Conservation (phyloP, 2,797 vertebrate genomes). For the Trachops cirrhosus region DNA sequence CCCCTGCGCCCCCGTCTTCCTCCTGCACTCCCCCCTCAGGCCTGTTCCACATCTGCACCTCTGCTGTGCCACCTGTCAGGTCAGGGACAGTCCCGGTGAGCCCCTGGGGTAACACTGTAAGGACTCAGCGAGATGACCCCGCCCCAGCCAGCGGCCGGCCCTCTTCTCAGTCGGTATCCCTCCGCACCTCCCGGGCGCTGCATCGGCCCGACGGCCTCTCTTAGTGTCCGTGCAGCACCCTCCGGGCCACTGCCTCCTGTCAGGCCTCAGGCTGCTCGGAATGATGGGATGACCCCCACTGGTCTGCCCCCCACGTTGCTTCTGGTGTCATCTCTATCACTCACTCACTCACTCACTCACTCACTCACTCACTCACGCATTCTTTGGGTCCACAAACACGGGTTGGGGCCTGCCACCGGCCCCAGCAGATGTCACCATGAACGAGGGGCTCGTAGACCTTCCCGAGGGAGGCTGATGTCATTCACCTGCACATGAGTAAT, state of each 20-base stretch:
- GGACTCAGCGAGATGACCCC: fast-evolving
- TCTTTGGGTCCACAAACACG: fast-evolving
- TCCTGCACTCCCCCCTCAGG: not conserved
- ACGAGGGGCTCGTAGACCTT: fast-evolving
- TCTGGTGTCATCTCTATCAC: fast-evolving
- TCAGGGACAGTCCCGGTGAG: not conserved
- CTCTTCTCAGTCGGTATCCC: not conserved
- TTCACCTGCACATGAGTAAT: fast-evolving
- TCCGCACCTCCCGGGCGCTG: fast-evolving
- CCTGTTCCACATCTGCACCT: not conserved
- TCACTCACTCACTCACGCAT: not conserved
- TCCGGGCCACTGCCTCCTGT: fast-evolving
- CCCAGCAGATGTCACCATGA: fast-evolving
- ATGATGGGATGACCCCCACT: not conserved
- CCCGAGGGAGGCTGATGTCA: fast-evolving
- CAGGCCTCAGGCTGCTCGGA: not conserved
- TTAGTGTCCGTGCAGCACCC: fast-evolving
- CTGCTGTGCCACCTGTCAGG: fast-evolving
- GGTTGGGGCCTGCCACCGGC: fast-evolving
- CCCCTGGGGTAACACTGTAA: not conserved
- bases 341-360: not conserved
- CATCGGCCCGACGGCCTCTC: not conserved
- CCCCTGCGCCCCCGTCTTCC: fast-evolving
- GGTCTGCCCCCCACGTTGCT: fast-evolving
- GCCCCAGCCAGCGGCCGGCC: fast-evolving